A percentile compares a stretch with the other conserved stretches of the same genome.
These are phyloP conservation scores for Tetraneura akinire DNA, from an alignment of 1,140 invertebrate genomes.

Conservation along the genomic window DNA sequence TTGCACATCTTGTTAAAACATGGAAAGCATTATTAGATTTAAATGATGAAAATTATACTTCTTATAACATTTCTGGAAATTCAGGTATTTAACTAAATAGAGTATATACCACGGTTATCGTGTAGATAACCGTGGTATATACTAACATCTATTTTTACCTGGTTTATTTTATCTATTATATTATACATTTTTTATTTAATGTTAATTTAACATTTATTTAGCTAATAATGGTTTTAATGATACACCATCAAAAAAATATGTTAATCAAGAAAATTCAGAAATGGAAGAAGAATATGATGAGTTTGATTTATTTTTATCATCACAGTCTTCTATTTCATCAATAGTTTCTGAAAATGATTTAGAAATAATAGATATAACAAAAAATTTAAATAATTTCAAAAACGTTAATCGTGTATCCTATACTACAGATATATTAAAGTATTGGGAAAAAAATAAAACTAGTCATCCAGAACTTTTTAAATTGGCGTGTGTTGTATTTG, in stretches of 20 bases:
- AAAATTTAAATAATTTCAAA: not conserved
- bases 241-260: too few species aligned
- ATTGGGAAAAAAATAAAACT: not conserved
- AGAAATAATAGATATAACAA: not conserved
- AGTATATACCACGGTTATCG: not conserved
- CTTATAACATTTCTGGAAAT: not conserved
- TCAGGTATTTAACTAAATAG: too few species aligned
- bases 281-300: not conserved
- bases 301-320: not conserved
- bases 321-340: not conserved
- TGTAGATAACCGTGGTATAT: not conserved
- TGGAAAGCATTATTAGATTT: not conserved
- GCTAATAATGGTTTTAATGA: too few species aligned
- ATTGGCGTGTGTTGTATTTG: not conserved
- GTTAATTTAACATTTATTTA: not conserved
- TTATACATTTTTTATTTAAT: not conserved
- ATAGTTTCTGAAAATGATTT: not conserved
- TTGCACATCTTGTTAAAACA: not conserved
- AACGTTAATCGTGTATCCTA: not conserved
- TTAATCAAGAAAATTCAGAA: not conserved
- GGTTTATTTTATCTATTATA: not conserved
- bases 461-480: not conserved
- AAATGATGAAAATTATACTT: not conserved
- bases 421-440: not conserved
- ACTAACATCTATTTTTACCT: not conserved